Evolutionary conservation across 37 sponge, comb jelly and placozoan species (phyloP).

Genomic region (Ephydatia muelleri): DNA sequence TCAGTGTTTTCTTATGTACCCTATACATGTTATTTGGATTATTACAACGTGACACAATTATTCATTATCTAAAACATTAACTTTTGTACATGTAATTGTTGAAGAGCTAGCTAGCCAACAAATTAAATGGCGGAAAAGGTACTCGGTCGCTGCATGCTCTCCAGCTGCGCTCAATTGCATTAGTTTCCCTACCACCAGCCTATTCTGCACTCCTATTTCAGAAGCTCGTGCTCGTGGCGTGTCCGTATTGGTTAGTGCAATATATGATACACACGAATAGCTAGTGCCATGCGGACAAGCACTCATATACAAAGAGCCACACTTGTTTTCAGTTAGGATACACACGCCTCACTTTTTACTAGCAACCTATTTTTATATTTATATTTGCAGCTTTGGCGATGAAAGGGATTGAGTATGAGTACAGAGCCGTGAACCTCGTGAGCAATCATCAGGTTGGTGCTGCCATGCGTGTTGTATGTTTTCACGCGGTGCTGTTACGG

Average conservation of each 20-base stretch:
- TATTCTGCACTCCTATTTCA: constrained; percentile 92
- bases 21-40: no score
- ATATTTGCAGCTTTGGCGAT: constrained; percentile 75
- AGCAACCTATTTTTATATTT: no score
- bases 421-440: constrained; percentile 83
- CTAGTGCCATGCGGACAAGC: no score
- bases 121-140: not conserved
- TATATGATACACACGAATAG: not conserved
- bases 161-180: not conserved
- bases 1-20: no score
- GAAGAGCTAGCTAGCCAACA: no score
- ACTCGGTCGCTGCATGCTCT: not conserved
- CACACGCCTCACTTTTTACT: no score
- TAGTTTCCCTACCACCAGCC: constrained; percentile 51
- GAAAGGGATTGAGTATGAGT: constrained; percentile 96
- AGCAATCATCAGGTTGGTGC: constrained; percentile 5
- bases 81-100: no score
- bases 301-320: no score
- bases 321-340: no score
- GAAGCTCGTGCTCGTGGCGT: constrained; percentile 98
- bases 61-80: no score
- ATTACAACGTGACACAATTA: no score
- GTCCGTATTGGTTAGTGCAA: constrained; percentile 86
- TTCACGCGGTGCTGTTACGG: not conserved
- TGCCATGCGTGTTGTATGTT: not conserved